phyloP scores from a whole-genome alignment of 1,140 invertebrate species.

The Nasonia vitripennis region DNA sequence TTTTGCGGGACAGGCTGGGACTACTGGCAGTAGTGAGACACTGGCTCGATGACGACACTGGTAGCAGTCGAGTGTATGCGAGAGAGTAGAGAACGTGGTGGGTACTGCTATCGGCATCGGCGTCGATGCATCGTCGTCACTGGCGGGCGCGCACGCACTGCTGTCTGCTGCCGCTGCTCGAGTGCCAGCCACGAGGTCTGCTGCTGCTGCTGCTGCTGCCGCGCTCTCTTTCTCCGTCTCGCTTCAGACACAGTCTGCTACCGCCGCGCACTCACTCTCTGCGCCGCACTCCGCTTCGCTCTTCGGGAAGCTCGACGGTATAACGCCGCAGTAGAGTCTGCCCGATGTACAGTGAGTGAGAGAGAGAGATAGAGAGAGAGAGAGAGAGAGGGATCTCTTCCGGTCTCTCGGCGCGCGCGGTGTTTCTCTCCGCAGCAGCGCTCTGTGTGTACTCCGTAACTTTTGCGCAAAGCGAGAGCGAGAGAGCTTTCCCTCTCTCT shows the following conservation, averaged over 20 bases:
- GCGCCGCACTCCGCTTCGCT: conserved; percentile 16
- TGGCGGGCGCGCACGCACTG: conserved; percentile 41
- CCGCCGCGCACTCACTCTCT: neutral
- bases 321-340: neutral
- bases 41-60: neutral
- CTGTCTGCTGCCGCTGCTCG: conserved; percentile 30
- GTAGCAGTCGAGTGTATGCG: neutral
- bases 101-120: conserved; percentile 9
- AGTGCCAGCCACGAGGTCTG: conserved; percentile 36
- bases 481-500: conserved; percentile 37
- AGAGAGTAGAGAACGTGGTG: too few relatives aligned
- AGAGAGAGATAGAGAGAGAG: conserved; percentile 12
- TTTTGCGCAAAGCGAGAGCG: conserved; percentile 68
- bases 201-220: conserved; percentile 8
- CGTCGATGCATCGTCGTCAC: conserved; percentile 39
- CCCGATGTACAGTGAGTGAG: conserved; percentile 13
- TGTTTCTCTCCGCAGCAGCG: conserved; percentile 61
- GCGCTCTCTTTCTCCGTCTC: neutral
- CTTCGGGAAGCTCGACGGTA: conserved; percentile 19
- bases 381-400: conserved; percentile 61
- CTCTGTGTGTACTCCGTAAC: conserved; percentile 65
- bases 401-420: conserved; percentile 62
- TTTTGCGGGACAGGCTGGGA: too few relatives aligned
- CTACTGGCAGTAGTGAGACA: too few relatives aligned
- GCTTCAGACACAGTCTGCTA: neutral